Evolutionary conservation across 2,888 invertebrate species (phyloP), one percentile per base, ranked within the genome.

Genomic region (Drosophila pseudotalamancana): DNA sequence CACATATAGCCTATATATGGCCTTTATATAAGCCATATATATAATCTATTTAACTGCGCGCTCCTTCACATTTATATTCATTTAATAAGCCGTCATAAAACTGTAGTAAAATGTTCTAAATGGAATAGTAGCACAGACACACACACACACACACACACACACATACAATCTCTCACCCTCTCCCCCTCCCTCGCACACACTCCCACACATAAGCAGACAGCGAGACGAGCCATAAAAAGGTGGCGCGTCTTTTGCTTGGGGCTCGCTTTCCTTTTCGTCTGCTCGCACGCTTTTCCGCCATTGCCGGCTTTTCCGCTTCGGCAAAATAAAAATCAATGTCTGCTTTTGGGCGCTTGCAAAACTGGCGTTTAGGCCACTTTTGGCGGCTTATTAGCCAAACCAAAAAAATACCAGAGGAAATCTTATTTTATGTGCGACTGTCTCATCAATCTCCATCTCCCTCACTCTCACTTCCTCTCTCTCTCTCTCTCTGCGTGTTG

Each of bases 61-160:
- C 37, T 37, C 51, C 66, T 67, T 6, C 68, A 60, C 83, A 88
- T 84, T 88, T 87, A 88, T 88, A 77, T 80, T 77, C 75, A 69
- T 77, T 86, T 86, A 86, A 88, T 86, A 86, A 86, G 89, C 88
- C 63, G 53, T 87, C 86, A 88, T 88, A 86, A 88, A 86, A 86
- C 80, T 83, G 83, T 88, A 86, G 88, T 77, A 88, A 86, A 81
- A 81, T 77, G 82, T 78, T 75, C 85, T 81, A 84, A 84, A 87
- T 84, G 87, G 88, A 84, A 87, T 85, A 87, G 85, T 80, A 70
- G 50, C 62, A 57, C 43, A 64, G 55, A 64, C 48, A 68, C 18
- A 31, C 35, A 57, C 29, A 48, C 32, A 43, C 42, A 50, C 31
- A 55, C 45, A 29, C 27, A 50, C 12, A 42, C 46, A 65, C 43